phyloP scores from a whole-genome alignment of 2,888 invertebrate species.

The Rhopalosiphum nymphaeae region DNA sequence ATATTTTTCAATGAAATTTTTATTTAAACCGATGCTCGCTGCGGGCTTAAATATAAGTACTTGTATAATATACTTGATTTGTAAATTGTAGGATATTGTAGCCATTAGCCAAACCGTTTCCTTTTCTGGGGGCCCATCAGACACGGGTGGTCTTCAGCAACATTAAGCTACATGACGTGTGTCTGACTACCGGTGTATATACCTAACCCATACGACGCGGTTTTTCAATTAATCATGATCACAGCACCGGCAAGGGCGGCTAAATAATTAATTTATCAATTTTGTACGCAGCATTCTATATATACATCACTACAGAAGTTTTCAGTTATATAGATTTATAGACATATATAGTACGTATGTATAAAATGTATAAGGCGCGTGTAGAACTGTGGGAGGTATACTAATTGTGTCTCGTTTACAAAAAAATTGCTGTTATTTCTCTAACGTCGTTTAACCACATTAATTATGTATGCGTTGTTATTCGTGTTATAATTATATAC shows the following conservation, averaged over 20 bases:
- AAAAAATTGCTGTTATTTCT: neutral
- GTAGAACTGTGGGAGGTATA: neutral
- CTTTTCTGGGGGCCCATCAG: neutral
- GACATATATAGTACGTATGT: neutral
- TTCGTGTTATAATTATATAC: neutral
- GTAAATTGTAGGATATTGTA: neutral
- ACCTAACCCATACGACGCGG: neutral
- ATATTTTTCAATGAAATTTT: neutral
- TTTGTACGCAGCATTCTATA: neutral
- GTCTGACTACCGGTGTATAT: neutral
- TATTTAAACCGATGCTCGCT: neutral
- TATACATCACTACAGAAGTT: neutral
- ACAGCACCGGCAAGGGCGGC: neutral
- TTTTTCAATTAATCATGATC: neutral
- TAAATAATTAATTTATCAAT: slow-evolving; percentile 7
- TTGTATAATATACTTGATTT: neutral
- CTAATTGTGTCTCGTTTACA: neutral
- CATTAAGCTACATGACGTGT: neutral
- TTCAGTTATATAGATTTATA: neutral
- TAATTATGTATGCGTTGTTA: neutral
- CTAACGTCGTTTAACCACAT: neutral
- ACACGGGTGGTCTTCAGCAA: neutral
- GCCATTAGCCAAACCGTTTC: neutral
- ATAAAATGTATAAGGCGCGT: neutral
- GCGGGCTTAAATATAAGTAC: neutral